These are phyloP conservation scores for Apeltes quadracus DNA, from an alignment of 2,113 vertebrate species.

Conservation along the genomic window DNA sequence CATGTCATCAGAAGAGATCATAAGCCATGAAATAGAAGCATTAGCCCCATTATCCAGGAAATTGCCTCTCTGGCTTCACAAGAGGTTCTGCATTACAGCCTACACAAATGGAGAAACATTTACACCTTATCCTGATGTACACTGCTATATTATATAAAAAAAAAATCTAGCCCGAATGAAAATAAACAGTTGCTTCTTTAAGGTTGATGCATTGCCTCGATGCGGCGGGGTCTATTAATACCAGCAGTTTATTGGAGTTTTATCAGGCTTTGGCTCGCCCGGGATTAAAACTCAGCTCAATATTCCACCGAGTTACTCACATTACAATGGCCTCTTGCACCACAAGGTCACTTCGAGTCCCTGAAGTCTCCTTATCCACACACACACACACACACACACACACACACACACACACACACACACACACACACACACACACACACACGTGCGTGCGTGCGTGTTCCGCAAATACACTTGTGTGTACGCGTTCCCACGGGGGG, in stretches of 20 bases:
- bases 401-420: slow-evolving; percentile 8
- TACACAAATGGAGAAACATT: slow-evolving; percentile 71
- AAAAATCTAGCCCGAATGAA: slow-evolving; percentile 33
- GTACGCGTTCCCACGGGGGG: slow-evolving; percentile 1
- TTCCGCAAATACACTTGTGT: slow-evolving; percentile 41
- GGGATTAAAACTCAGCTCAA: slow-evolving; percentile 68
- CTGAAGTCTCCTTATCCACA: slow-evolving; percentile 56
- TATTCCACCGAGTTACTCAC: slow-evolving; percentile 66
- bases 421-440: slow-evolving; percentile 10
- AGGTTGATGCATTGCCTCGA: slow-evolving; percentile 48
- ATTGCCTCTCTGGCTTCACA: slow-evolving; percentile 71
- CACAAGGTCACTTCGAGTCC: slow-evolving; percentile 71
- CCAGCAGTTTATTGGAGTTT: slow-evolving; percentile 54
- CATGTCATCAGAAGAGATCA: slow-evolving; percentile 74
- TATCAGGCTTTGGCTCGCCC: slow-evolving; percentile 52
- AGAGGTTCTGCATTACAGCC: slow-evolving; percentile 58
- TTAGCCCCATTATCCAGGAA: slow-evolving; percentile 74
- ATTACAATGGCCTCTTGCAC: slow-evolving; percentile 66
- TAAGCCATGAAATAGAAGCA: slow-evolving; percentile 73
- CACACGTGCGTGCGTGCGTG: slow-evolving; percentile 18
- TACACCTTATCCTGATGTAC: slow-evolving; percentile 63
- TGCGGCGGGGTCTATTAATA: slow-evolving; percentile 61
- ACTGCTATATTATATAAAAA: slow-evolving; percentile 51
- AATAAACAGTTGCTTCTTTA: slow-evolving; percentile 49
- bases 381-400: slow-evolving; percentile 29